These are phyloP conservation scores for Halichoeres trimaculatus DNA, from an alignment of 2,113 vertebrate genomes.

Conservation along the genomic window DNA sequence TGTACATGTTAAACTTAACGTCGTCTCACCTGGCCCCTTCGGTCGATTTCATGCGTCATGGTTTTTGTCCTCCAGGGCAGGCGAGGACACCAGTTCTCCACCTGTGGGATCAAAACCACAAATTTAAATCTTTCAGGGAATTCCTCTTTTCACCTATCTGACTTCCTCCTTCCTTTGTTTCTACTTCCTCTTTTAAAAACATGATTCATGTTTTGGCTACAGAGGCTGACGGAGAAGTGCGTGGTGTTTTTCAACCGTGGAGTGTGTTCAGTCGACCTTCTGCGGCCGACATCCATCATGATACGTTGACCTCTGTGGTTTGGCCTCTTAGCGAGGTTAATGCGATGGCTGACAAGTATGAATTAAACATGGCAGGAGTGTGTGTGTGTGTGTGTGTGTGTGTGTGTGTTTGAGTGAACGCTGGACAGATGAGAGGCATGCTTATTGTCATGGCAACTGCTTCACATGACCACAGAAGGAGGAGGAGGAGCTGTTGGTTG, in stretches of 20 bases:
- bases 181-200: conserved; percentile 10
- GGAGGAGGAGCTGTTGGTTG: no score
- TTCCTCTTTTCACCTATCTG: no score
- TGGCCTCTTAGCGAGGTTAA: conserved; percentile 41
- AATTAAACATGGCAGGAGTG: conserved; percentile 51
- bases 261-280: conserved; percentile 23
- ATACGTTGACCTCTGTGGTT: conserved; percentile 4
- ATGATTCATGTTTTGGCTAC: background rate
- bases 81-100: conserved; percentile 99
- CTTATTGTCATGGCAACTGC: conserved; percentile 29
- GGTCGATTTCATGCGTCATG: conserved; percentile 89
- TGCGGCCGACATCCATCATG: conserved; percentile 32
- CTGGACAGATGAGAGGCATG: conserved; percentile 2
- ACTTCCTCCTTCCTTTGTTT: background rate
- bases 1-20: no score
- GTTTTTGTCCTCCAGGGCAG: conserved; percentile 94
- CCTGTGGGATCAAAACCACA: conserved; percentile 75
- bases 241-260: background rate
- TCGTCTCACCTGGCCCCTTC: conserved; percentile 87
- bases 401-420: no score
- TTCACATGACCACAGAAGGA: background rate
- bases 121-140: background rate
- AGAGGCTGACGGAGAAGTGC: background rate
- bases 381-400: background rate
- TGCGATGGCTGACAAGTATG: conserved; percentile 10